Percentiles rank a stretch among this genome's conserved stretches.
These are phyloP conservation scores for Drosophila littoralis DNA, from an alignment of 1,140 invertebrate genomes.

Conservation along the genomic window DNA sequence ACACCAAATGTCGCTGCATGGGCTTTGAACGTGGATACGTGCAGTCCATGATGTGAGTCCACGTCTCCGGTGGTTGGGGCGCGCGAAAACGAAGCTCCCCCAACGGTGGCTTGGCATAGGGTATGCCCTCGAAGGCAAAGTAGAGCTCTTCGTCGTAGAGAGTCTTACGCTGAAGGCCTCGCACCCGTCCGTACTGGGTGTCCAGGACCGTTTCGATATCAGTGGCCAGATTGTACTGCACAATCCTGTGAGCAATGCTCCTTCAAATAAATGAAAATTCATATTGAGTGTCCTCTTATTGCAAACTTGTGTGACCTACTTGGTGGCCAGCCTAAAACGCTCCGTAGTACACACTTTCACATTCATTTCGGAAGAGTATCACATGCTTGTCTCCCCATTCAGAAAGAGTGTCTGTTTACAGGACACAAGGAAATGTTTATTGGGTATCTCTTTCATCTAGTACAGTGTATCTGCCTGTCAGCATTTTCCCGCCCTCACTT, in stretches of 20 bases:
- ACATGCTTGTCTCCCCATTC: background rate
- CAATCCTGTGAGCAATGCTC: constrained; percentile 59
- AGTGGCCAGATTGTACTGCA: constrained; percentile 61
- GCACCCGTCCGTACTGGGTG: constrained; percentile 54
- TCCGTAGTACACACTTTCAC: constrained; percentile 54
- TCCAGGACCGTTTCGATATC: constrained; percentile 49
- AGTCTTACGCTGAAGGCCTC: constrained; percentile 58
- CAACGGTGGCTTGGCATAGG: constrained; percentile 88
- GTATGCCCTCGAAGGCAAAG: constrained; percentile 86
- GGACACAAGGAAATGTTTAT: too few species aligned
- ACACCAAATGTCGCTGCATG: constrained; percentile 60
- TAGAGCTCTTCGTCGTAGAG: constrained; percentile 70
- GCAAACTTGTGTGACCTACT: constrained; percentile 53
- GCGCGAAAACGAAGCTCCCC: constrained; percentile 87
- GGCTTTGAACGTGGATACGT: constrained; percentile 54
- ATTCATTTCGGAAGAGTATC: constrained; percentile 39
- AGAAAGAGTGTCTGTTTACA: too few species aligned
- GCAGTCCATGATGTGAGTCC: constrained; percentile 85
- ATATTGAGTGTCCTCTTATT: constrained; percentile 31
- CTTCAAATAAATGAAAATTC: constrained; percentile 27
- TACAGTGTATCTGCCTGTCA: too few species aligned
- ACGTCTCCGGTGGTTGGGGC: constrained; percentile 85
- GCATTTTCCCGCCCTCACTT: too few species aligned
- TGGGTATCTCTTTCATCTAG: too few species aligned
- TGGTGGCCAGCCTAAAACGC: constrained; percentile 60